phyloP scores from a whole-genome alignment of 2,888 invertebrate species.

The Chaetogeoica ovagalla region DNA sequence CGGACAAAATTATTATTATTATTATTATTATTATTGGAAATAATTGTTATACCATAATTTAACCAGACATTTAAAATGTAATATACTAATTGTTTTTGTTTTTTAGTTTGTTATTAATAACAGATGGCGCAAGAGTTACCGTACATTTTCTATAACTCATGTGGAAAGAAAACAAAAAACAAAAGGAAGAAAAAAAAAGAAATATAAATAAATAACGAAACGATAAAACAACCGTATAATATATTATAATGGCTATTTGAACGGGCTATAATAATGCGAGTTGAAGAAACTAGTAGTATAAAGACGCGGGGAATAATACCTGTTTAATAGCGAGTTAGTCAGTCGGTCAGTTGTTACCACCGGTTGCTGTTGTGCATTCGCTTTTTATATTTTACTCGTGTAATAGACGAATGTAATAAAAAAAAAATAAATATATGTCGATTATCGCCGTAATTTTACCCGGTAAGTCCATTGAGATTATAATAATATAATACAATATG shows the following conservation, averaged over 20 bases:
- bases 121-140: neutral
- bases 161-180: no score
- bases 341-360: slow-evolving; percentile 5
- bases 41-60: no score
- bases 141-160: neutral
- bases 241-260: neutral
- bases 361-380: neutral
- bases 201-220: slow-evolving; percentile 1
- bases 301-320: neutral
- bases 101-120: no score
- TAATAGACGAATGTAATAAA: slow-evolving; percentile 7
- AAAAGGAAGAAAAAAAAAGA: neutral
- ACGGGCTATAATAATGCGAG: neutral
- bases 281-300: neutral
- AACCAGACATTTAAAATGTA: no score
- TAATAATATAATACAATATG: no score
- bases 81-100: no score
- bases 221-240: slow-evolving; percentile 15
- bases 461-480: slow-evolving; percentile 4
- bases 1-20: neutral
- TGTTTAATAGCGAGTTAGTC: neutral
- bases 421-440: neutral
- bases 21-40: no score
- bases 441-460: neutral
- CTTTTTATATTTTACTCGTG: slow-evolving; percentile 35